Evolutionary conservation across 92 coral and sea anemone species (phyloP), one percentile per base, ranked within the genome.

Genomic region (Muricea muricata): DNA sequence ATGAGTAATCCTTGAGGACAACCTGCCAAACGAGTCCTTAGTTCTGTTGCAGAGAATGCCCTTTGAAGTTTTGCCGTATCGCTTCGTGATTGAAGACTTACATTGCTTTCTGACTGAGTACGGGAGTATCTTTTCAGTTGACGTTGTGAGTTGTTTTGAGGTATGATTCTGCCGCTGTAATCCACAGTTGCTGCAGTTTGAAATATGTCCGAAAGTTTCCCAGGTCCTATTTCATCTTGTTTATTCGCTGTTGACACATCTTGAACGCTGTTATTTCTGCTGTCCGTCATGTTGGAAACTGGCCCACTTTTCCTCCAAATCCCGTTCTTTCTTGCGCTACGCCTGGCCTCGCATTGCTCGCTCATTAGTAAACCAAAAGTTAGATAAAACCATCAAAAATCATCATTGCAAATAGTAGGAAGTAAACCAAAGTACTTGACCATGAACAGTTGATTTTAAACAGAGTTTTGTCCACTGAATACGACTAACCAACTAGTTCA

Each of bases 1-100:
- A 78, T 78, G 23, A 78, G 71, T 28, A 78, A 26, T 55, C 83
- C 83, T 57, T 57, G 33, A 28, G 83, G 83, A 78, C 83, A 78
- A 0, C 70, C 70, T 28, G 54, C 54, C 55, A 78, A 78, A 15
- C 83, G 83, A 54, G 83, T 78, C 31, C 71, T 32, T 31, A 78
- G 6, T 17, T 78, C 83, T 1, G 47, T 78, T 10, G 83, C 71
- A 6, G 83, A 78, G 21, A 37, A 11, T 2, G 26, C 33, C 21
- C 83, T 70, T 57, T 58, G 56, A 6, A 78, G 30, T 17, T 63
- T 63, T 13, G 52, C 50, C 18, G 69, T 3, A 8, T 9, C 35
- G 4, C 17, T 28, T 12, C 34, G 20, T 12, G 70, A 56, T 32
- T 20, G n/a, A 37, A 0, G 23, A 15, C 83, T 21, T 17, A 63